A percentile compares a stretch with the other conserved stretches of the same genome.
phyloP scores from a whole-genome alignment of 2,797 vertebrate genomes.

The Cyclura pinguis region DNA sequence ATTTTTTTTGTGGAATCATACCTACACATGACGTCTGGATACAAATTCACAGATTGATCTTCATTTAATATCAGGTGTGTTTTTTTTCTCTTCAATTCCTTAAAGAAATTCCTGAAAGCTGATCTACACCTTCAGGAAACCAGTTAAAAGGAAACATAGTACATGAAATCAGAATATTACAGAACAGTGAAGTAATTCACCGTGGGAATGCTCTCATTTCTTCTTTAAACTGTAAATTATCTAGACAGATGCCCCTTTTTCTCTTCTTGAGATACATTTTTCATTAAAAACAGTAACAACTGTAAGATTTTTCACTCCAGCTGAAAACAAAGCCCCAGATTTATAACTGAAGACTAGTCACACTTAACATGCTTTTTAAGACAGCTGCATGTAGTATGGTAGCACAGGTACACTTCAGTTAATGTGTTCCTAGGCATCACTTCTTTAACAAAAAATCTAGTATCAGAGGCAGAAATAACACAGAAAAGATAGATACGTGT shows the following conservation, averaged over 20 bases:
- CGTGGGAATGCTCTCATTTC: slow-evolving; percentile 42
- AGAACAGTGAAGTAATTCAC: slow-evolving; percentile 38
- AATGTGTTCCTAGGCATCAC: too few relatives aligned
- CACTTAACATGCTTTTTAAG: slow-evolving; percentile 8
- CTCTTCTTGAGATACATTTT: not conserved
- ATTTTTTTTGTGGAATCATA: not conserved
- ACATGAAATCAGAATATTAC: slow-evolving; percentile 34
- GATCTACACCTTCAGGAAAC: slow-evolving; percentile 37
- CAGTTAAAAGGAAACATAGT: slow-evolving; percentile 40
- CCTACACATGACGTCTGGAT: not conserved
- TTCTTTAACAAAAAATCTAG: too few relatives aligned
- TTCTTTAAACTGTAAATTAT: slow-evolving; percentile 39
- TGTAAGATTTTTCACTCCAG: not conserved
- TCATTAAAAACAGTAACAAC: slow-evolving; percentile 16
- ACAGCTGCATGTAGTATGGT: too few relatives aligned
- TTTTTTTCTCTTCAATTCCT: not conserved
- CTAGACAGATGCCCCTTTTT: not conserved
- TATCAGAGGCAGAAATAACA: too few relatives aligned
- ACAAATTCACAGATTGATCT: not conserved
- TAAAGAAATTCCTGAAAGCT: not conserved
- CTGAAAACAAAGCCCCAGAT: not conserved
- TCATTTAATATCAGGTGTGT: not conserved
- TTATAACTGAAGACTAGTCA: not conserved
- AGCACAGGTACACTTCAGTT: too few relatives aligned
- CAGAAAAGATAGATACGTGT: too few relatives aligned